Base-by-base conservation (phyloP, 2,113 vertebrate genomes). In the Delphinapterus leucas region DNA sequence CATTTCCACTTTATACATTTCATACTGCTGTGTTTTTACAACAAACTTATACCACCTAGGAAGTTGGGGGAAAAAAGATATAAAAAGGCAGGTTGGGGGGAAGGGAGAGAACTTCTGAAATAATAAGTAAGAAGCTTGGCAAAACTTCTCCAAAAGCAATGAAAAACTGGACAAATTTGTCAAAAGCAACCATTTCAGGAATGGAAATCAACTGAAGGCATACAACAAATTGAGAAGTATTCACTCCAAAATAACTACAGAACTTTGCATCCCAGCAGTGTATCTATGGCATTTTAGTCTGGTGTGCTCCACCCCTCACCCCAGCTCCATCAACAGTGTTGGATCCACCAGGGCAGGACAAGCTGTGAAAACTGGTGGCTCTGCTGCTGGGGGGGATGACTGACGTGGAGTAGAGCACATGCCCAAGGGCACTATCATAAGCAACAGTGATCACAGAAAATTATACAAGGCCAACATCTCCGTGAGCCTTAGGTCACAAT, bases 141-240 rank as follows among this genome's bases (percentile, higher is more conserved):
- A 90, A 95, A 92, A 82, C 31, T 31, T 71, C 28, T 95, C 38
- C 38, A 74, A 91, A 95, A 76, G 28, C 65, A 81, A 97, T 23
- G 81, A 44, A 93, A 84, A 97, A 90, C 63, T 53, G 58, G 74
- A 63, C 47, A 47, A 55, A n/a, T 88, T 6, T 90, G 41, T 94
- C 47, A 83, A 94, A 95, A 94, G 81, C 38, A 90, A 96, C 21
- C 73, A 90, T 33, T 85, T 95, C 76, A 58, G 81, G 88, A 63
- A 13, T 76, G 33, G 71, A 84, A 90, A 84, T 79, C 74, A 87
- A 79, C 33, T 41, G 60, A 81, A 95, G 68, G 28, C 61, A 73
- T 38, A 83, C 28, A 81, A 82, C 67, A 93, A 73, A 93, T 2
- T 41, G 18, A 65, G 80, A 77, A 53, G 55, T 33, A 25, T 90